Evolutionary conservation across 37 sponge, comb jelly and placozoan genomes (phyloP), one percentile per base, ranked within the genome.

Genomic region (Ianthella basta): DNA sequence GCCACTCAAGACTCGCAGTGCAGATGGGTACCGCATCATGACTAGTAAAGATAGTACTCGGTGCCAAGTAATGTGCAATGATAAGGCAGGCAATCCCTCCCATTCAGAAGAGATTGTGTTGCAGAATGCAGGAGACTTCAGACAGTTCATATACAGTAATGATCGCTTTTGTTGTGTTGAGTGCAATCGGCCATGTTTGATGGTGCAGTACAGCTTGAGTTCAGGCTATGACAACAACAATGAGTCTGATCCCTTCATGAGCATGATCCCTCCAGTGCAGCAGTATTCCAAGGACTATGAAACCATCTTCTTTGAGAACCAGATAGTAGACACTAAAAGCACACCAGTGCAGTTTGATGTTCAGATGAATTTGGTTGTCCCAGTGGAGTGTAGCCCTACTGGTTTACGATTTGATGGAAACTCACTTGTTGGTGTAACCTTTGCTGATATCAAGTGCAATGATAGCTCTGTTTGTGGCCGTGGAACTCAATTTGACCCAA

Each of bases 121-220:
- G 14, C 32, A 13, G 24, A 23, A 29, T 12, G 38, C 73, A 37
- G 73, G 73, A 32, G 73, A 37, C 20, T 29, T 19, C 40, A 37
- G 19, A 33, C 40, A 37, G 12, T 20, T 38, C 37, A 72, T 72
- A 8, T 72, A 72, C 30, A 36, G 39, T 13, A 72, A 23, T 4
- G 36, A 8, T 10, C 40, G 40, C 10, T 72, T 20, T 21, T 89
- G 89, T 39, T 80, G 38, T 33, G 44, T 86, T 50, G 30, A 38
- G 23, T 60, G 82, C 0, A 82, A 80, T 55, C 29, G 63, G 14
- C 90, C 89, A 10, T n/a, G 84, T 80, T 63, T 89, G 34, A 35
- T 89, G 13, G 85, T 84, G 5, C 85, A 84, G 64, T 80, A 72
- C 54, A 56, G 78, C 6, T 53, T 86, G 0, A 80, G 56, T 16